Evolutionary conservation across 1,140 invertebrate species (phyloP).

Genomic region (Caenorhabditis tropicalis): DNA sequence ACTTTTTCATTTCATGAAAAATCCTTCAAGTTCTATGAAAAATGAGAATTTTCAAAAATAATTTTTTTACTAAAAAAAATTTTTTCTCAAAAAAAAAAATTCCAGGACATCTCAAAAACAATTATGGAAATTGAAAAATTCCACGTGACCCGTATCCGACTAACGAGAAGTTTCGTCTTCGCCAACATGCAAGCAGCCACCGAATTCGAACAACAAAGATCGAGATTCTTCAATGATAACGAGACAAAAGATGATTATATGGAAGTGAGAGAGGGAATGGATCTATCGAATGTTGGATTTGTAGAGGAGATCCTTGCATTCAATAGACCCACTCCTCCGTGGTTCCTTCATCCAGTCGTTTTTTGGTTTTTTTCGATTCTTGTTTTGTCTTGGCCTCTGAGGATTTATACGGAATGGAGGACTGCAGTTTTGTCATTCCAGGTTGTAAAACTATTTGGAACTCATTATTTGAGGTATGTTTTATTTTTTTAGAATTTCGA

Average conservation of each 20-base stretch:
- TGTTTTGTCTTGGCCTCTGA: constrained; percentile 84
- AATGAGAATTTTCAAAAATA: no score
- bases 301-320: constrained; percentile 79
- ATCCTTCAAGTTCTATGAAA: no score
- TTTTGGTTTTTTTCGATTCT: constrained; percentile 81
- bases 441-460: constrained; percentile 76
- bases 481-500: constrained; percentile 1
- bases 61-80: no score
- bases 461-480: constrained; percentile 73
- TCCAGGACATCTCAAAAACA: constrained; percentile 32
- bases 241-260: constrained; percentile 85
- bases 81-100: no score
- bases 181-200: constrained; percentile 81
- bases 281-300: constrained; percentile 78
- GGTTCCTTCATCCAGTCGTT: constrained; percentile 72
- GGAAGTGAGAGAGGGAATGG: constrained; percentile 82
- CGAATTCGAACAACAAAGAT: constrained; percentile 85
- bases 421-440: constrained; percentile 84
- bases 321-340: constrained; percentile 78
- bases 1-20: no score
- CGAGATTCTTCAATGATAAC: constrained; percentile 83
- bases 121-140: constrained; percentile 77
- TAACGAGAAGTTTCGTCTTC: constrained; percentile 84
- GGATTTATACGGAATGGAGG: constrained; percentile 84
- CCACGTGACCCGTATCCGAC: constrained; percentile 79